Conservation (phyloP, 2,888 invertebrate species). For the Nowickia ferox region DNA sequence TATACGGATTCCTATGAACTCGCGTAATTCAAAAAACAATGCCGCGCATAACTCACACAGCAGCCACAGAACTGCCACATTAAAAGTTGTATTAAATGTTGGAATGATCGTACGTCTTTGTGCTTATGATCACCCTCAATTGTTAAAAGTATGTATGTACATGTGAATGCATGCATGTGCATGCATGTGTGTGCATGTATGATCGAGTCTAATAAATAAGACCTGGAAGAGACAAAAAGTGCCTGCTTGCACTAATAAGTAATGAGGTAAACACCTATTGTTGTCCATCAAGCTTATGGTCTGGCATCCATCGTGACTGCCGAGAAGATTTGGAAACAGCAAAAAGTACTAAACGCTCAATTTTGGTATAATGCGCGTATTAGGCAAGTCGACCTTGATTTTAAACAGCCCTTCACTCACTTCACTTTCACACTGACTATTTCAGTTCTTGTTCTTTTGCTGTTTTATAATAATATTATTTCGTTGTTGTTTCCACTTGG, state of each 20-base stretch:
- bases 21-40: slow-evolving; percentile 68
- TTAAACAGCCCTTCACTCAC: slow-evolving; percentile 58
- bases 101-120: slow-evolving; percentile 12
- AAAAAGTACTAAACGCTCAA: slow-evolving; percentile 56
- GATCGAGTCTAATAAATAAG: slow-evolving; percentile 5
- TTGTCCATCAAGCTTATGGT: slow-evolving; percentile 37
- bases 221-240: slow-evolving; percentile 27
- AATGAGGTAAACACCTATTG: slow-evolving; percentile 71
- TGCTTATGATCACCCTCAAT: slow-evolving; percentile 49
- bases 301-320: slow-evolving; percentile 10
- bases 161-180: neutral
- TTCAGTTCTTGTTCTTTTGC: neutral
- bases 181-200: neutral
- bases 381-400: slow-evolving; percentile 67
- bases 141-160: slow-evolving; percentile 23
- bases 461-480: too few relatives aligned
- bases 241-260: slow-evolving; percentile 62
- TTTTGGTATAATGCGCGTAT: slow-evolving; percentile 53
- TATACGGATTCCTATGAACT: slow-evolving; percentile 63
- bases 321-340: neutral
- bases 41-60: slow-evolving; percentile 66
- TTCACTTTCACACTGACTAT: slow-evolving; percentile 71
- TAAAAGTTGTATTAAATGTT: slow-evolving; percentile 19
- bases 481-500: neutral
- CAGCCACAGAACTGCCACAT: slow-evolving; percentile 32